Evolutionary conservation across 2,113 vertebrate genomes (phyloP), one percentile per base, ranked within the genome.

Genomic region (Ahaetulla prasina): DNA sequence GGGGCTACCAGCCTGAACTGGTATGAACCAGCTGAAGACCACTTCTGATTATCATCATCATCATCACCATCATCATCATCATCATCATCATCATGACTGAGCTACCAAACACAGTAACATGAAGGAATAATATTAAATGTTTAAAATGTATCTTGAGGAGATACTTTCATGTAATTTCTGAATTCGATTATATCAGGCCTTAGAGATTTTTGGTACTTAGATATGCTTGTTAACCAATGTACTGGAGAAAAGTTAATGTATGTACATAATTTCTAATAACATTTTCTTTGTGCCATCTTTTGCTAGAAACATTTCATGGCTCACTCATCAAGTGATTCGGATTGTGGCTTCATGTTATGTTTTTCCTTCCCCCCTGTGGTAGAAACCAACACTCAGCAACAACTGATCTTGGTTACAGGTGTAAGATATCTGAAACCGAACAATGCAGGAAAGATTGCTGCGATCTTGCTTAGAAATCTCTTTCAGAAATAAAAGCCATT

Each of bases 361-460:
- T 87, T 85, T 94, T 88, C 27, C 93, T 84, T 87, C 94, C 89
- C 50, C 93, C 88, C 74, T 85, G 43, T 89, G 74, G 91, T 92
- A 84, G 47, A 96, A 95, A 94, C 39, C 35, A 90, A 90, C 90
- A 84, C 35, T 85, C 94, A 91, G 60, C 92, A 95, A 94, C 55
- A 95, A 91, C 91, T 95, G 92, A 74, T 91, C n/a, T 94, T 93
- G 95, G 89, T 93, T 87, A 92, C 80, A 95, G 93, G 93, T 92
- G 89, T 16, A 30, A 74, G 6, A 74, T 88, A 88, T 94, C 90
- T 92, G 89, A 27, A 85, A 85, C 45, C 92, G 93, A 90, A 90
- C 49, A 92, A 54, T 1, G 22, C 1, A 20, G 85, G 55, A 0
- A 85, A 53, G 49, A 86, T 16, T 2, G 45, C 14, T 63, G 90